phyloP scores from a whole-genome alignment of 2,797 vertebrate species.

The Crax fasciolata region DNA sequence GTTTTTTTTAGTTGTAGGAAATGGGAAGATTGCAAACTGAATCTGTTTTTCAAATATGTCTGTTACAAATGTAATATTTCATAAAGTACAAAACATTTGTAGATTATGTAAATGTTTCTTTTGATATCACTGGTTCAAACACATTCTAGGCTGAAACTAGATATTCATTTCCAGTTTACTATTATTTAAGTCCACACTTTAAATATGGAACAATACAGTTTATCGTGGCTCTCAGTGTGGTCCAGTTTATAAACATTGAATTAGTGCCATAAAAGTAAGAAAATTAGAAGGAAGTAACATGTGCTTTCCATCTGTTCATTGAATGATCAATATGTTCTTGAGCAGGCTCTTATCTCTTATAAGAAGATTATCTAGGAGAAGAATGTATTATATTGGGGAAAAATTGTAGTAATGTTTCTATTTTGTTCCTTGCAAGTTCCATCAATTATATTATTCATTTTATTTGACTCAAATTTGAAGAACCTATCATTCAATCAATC shows the following conservation, averaged over 20 bases:
- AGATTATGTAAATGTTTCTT: background rate
- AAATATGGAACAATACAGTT: background rate
- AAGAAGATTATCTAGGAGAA: background rate
- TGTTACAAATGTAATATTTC: background rate
- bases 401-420: background rate
- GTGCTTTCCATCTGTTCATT: background rate
- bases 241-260: background rate
- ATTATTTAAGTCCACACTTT: background rate
- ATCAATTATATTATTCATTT: background rate
- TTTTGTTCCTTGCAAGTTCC: background rate
- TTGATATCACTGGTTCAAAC: background rate
- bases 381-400: background rate
- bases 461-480: slow-evolving; percentile 2
- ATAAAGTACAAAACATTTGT: background rate
- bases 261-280: background rate
- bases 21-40: background rate
- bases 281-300: background rate
- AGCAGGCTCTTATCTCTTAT: background rate
- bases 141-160: background rate
- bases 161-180: background rate
- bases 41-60: background rate
- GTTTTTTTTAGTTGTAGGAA: background rate
- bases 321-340: background rate
- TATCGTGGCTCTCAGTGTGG: background rate
- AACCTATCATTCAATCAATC: background rate